A percentile compares a stretch with the other conserved stretches of the same genome.
These are phyloP conservation scores for Balaeniceps rex DNA, from an alignment of 2,113 vertebrate genomes.

Conservation along the genomic window DNA sequence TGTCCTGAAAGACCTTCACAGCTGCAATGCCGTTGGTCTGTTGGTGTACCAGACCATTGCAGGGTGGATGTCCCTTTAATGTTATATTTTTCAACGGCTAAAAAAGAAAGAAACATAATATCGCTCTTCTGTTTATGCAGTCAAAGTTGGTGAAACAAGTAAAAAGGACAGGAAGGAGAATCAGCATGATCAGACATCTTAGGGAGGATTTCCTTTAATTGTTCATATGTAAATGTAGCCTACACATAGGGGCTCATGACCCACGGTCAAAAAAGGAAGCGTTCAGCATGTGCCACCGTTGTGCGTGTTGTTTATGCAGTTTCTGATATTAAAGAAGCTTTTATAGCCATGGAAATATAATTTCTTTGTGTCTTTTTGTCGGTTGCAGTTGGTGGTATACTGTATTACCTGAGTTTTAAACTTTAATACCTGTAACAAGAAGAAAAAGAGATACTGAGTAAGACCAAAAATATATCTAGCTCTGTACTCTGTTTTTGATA, in stretches of 20 bases:
- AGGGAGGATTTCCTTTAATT: not conserved
- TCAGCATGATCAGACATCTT: not conserved
- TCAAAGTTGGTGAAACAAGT: not conserved
- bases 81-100: not conserved
- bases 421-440: not conserved
- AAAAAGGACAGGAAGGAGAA: not conserved
- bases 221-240: not conserved
- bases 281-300: accelerated
- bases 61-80: not conserved
- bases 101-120: not conserved
- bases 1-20: not conserved
- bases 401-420: not conserved
- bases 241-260: not conserved
- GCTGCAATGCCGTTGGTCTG: not conserved
- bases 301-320: not conserved
- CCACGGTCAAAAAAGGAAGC: not conserved
- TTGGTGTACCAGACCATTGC: not conserved
- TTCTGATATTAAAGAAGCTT: not conserved
- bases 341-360: not conserved
- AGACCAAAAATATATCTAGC: not conserved
- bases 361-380: not conserved
- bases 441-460: not conserved
- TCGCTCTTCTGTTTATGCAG: not conserved
- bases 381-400: not conserved
- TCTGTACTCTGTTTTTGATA: not conserved